Evolutionary conservation across 2,888 invertebrate species (phyloP).

Genomic region (Drosophila anomalata): DNA sequence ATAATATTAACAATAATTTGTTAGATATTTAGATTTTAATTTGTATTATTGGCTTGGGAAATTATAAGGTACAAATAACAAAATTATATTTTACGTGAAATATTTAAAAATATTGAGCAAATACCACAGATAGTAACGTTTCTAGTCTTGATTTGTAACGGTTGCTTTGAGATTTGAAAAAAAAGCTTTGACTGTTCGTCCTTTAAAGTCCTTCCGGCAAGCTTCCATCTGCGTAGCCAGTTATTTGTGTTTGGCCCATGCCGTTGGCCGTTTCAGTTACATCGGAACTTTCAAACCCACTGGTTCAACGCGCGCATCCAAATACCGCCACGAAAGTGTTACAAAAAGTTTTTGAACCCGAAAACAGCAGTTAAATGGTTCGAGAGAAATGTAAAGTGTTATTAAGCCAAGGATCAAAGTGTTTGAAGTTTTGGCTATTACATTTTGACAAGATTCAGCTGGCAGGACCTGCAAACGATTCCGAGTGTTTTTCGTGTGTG

Average conservation of each 20-base stretch:
- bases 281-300: conserved; percentile 68
- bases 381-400: conserved; percentile 54
- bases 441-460: conserved; percentile 9
- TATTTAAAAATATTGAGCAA: background rate
- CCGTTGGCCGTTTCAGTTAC: conserved; percentile 64
- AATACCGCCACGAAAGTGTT: conserved; percentile 23
- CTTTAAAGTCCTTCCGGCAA: conserved; percentile 67
- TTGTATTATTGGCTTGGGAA: too few species aligned
- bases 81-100: background rate
- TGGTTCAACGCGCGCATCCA: conserved; percentile 57
- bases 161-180: conserved; percentile 4
- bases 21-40: too few species aligned
- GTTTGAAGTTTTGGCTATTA: conserved; percentile 14
- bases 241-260: conserved; percentile 46
- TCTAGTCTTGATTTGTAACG: conserved; percentile 3
- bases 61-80: too few species aligned
- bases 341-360: conserved; percentile 59
- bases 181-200: conserved; percentile 45
- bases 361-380: conserved; percentile 50
- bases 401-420: conserved; percentile 40
- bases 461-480: conserved; percentile 15
- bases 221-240: conserved; percentile 50
- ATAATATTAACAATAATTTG: too few species aligned
- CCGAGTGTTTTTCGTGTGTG: conserved; percentile 19
- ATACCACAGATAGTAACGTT: too few species aligned